phyloP scores from a whole-genome alignment of 2,888 invertebrate genomes.

The Amblyteles armatorius region DNA sequence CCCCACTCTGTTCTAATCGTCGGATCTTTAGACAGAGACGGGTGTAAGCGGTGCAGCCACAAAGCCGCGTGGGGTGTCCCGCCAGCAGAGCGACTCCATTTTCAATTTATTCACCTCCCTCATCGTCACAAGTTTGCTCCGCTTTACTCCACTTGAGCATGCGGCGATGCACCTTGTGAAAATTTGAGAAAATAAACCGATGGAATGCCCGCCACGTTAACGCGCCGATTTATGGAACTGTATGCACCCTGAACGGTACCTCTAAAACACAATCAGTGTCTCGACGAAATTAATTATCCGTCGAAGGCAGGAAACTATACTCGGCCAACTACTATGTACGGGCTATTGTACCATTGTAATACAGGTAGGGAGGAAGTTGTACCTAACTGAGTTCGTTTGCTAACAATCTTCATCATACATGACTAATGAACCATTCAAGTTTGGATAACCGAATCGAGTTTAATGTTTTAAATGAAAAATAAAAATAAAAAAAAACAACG shows the following conservation, averaged over 20 bases:
- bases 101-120: no score
- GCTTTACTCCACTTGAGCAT: no score
- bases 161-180: no score
- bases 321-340: not conserved
- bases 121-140: no score
- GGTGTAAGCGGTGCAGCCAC: no score
- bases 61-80: no score
- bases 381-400: not conserved
- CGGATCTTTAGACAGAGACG: no score
- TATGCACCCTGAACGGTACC: not conserved
- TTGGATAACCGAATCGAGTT: conserved; percentile 53
- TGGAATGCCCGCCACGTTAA: not conserved
- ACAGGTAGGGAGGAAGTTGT: conserved; percentile 27
- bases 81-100: no score
- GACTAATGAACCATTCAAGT: conserved; percentile 56
- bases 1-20: no score
- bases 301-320: not conserved
- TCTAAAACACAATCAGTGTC: conserved; percentile 31
- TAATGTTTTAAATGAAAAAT: conserved; percentile 14
- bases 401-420: conserved; percentile 28
- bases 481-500: not conserved
- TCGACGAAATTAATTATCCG: conserved; percentile 27
- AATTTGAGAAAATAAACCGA: not conserved
- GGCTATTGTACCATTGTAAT: not conserved
- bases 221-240: not conserved